A percentile compares a stretch with the other conserved stretches of the same genome.
Conservation (phyloP, 2,888 invertebrate genomes). For the Acanthosepion lycidas region DNA sequence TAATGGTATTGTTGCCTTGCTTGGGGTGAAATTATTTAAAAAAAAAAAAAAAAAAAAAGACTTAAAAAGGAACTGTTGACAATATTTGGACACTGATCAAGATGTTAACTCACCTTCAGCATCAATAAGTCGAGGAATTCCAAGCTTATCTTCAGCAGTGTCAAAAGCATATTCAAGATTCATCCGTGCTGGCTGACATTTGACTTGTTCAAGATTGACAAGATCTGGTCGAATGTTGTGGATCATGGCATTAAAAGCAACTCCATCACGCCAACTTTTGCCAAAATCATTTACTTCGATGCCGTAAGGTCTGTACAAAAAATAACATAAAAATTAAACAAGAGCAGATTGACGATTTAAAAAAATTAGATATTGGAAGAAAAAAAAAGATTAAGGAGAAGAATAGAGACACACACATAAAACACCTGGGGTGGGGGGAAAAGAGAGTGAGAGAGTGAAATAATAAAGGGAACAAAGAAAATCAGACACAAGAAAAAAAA, state of each 20-base stretch:
- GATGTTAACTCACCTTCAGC: constrained; percentile 80
- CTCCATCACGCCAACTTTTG: constrained; percentile 95
- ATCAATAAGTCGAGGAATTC: constrained; percentile 91
- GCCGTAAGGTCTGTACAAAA: constrained; percentile 83
- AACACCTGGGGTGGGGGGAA: too few species aligned
- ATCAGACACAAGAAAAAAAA: too few species aligned
- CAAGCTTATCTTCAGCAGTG: constrained; percentile 91
- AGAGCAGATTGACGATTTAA: neutral
- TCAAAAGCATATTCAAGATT: constrained; percentile 94
- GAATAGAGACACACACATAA: too few species aligned
- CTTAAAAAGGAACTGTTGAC: too few species aligned
- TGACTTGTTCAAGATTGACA: constrained; percentile 89
- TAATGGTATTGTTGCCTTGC: too few species aligned
- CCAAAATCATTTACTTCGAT: constrained; percentile 95
- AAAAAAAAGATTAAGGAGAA: neutral
- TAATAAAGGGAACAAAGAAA: neutral
- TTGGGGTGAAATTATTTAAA: too few species aligned
- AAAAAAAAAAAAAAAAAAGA: too few species aligned
- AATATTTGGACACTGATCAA: too few species aligned
- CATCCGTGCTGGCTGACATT: constrained; percentile 84
- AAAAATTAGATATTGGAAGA: neutral
- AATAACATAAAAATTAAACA: neutral
- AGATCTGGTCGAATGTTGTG: constrained; percentile 94
- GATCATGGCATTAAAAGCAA: constrained; percentile 94
- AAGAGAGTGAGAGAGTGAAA: neutral